Conservation (phyloP, 2,797 vertebrate genomes). For the Poeciliopsis infans region DNA sequence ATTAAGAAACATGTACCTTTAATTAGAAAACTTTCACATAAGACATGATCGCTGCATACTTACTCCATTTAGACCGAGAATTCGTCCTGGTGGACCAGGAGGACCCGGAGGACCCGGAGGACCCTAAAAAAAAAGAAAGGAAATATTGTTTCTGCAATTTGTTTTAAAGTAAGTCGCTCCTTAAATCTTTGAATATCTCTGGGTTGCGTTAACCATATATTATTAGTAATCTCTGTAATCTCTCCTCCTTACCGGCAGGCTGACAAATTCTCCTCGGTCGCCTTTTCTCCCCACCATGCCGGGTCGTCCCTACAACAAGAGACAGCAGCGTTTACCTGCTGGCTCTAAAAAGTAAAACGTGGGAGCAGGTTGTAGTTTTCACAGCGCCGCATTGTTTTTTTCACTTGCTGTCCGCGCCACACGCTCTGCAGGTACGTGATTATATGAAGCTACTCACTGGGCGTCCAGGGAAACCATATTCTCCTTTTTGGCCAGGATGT, state of each 20-base stretch:
- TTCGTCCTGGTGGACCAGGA: slow-evolving; percentile 85
- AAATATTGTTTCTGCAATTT: not conserved
- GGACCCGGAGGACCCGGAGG: slow-evolving; percentile 87
- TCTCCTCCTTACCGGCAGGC: slow-evolving; percentile 75
- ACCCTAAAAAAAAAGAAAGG: slow-evolving; percentile 73
- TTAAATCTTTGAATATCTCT: not conserved
- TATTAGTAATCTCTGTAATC: not conserved
- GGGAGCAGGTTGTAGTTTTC: not conserved
- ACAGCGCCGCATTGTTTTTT: not conserved
- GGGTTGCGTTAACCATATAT: not conserved
- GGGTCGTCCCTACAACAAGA: slow-evolving; percentile 85
- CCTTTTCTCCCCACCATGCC: slow-evolving; percentile 89
- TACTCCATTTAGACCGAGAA: slow-evolving; percentile 88
- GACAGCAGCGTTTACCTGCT: not conserved
- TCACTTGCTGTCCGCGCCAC: not conserved
- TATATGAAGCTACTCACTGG: slow-evolving; percentile 79
- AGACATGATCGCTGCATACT: slow-evolving; percentile 65
- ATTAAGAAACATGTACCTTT: not conserved
- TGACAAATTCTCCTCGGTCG: slow-evolving; percentile 83
- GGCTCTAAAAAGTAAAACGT: not conserved
- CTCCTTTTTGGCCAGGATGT: slow-evolving; percentile 89
- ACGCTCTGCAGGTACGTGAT: not conserved
- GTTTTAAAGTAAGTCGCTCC: not conserved
- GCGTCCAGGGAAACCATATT: slow-evolving; percentile 91
- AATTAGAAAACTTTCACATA: not conserved